Base-by-base conservation (phyloP, 2,888 invertebrate species). In the Agrilus cyanescens region DNA sequence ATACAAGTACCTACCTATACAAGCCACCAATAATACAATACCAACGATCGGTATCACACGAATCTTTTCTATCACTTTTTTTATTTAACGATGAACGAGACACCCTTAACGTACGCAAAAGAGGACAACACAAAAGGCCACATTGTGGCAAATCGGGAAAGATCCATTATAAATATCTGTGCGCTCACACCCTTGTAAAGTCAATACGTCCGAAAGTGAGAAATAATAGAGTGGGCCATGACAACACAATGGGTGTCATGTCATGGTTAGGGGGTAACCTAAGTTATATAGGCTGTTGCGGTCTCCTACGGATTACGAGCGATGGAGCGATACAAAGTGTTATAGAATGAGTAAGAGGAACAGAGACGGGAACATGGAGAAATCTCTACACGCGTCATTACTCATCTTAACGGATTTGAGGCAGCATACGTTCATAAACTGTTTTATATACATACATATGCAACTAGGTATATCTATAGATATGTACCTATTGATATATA, bases 171-270 rank as follows among this genome's bases (percentile, higher is more conserved):
- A 38, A 46, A 44, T 44, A 46, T 44, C 44, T 37, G 36, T 32
- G 37, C 30, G 47, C 49, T 51, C 51, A 50, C 53, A 58, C 59
- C 59, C 59, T 57, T 59, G 59, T 58, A 63, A 56, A 60, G 60
- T 60, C 62, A 63, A 64, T 62, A 60, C 59, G 63, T 62, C 61
- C 58, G 55, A 54, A 64, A 63, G 60, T 62, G 60, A 57, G 53
- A 61, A 59, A 63, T 63, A 64, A 64, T 65, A 58, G 62, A 62
- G 62, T 64, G 55, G 61, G 58, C 59, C 47, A 42, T 43, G 43
- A 46, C 53, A 55, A 51, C 44, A 65, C 65, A 65, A 65, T 63
- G 54, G 60, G 59, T 62, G 63, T 63, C 65, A 62, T 59, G 61
- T 60, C 60, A 56, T 55, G 25, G 51, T 54, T 48, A 50, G 53